Percentiles rank a stretch among this genome's conserved stretches.
phyloP scores from a whole-genome alignment of 2,888 invertebrate species.

The Amaurobius ferox region DNA sequence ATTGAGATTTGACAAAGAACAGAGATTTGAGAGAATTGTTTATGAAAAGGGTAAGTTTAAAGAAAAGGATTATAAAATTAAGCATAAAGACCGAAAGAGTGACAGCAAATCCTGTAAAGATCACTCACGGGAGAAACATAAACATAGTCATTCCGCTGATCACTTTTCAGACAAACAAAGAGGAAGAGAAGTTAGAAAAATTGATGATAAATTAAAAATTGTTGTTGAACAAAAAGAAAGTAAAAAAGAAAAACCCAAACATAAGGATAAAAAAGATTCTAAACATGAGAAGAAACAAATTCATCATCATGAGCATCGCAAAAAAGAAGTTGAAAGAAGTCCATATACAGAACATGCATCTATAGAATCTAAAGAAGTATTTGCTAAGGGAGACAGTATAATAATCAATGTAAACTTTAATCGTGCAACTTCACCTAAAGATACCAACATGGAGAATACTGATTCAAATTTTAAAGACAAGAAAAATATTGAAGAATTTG shows the following conservation, averaged over 20 bases:
- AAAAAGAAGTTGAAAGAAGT: constrained; percentile 49
- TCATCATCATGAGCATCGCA: constrained; percentile 54
- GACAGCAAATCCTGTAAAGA: constrained; percentile 54
- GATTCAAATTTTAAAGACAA: constrained; percentile 39
- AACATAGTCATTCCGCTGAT: constrained; percentile 67
- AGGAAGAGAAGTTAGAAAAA: constrained; percentile 68
- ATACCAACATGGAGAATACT: constrained; percentile 15
- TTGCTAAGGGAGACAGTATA: constrained; percentile 94
- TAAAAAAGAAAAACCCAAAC: constrained; percentile 71
- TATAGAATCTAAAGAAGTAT: constrained; percentile 86
- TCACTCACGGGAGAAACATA: constrained; percentile 72
- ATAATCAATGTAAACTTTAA: constrained; percentile 91
- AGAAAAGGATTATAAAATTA: constrained; percentile 65
- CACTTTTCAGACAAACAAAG: constrained; percentile 60
- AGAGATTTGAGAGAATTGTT: constrained; percentile 53
- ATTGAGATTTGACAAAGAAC: constrained; percentile 58
- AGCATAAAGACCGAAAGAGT: constrained; percentile 63
- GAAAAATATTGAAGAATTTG: constrained; percentile 35
- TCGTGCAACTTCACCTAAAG: constrained; percentile 59
- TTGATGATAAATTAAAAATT: constrained; percentile 71
- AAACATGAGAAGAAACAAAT: constrained; percentile 73
- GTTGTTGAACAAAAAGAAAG: constrained; percentile 67
- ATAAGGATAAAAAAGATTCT: constrained; percentile 73
- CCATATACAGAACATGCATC: constrained; percentile 59
- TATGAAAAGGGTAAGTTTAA: constrained; percentile 66